Evolutionary conservation across 2,888 invertebrate species (phyloP).

Genomic region (Drosophila ustulata): DNA sequence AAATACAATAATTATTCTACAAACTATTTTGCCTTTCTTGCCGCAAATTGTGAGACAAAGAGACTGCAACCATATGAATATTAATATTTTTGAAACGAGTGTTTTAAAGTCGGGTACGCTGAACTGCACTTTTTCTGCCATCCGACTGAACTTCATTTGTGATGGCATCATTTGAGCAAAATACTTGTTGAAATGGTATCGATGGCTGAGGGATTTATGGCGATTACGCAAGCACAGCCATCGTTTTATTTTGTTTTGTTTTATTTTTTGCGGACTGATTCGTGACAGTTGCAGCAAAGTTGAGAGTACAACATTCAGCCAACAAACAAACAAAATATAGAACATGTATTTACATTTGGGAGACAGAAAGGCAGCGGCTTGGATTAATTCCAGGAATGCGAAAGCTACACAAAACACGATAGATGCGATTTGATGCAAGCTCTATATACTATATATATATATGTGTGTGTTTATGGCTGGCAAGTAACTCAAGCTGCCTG

Average conservation of each 20-base stretch:
- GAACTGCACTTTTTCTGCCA: background rate
- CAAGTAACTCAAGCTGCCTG: slow-evolving; percentile 30
- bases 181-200: background rate
- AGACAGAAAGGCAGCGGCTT: slow-evolving; percentile 25
- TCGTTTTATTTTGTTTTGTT: background rate
- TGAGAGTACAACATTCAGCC: background rate
- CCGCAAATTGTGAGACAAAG: too few relatives aligned
- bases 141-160: too few relatives aligned
- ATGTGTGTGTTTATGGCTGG: slow-evolving; percentile 12
- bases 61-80: too few relatives aligned
- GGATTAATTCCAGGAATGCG: slow-evolving; percentile 33
- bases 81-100: too few relatives aligned
- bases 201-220: slow-evolving; percentile 4
- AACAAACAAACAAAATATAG: background rate
- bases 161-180: background rate
- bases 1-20: too few relatives aligned
- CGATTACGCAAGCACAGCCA: slow-evolving; percentile 9
- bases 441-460: background rate
- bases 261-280: slow-evolving; percentile 6
- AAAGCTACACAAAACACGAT: slow-evolving; percentile 3
- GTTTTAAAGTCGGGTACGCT: too few relatives aligned
- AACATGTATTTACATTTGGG: background rate
- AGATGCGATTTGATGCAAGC: background rate
- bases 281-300: slow-evolving; percentile 23
- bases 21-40: too few relatives aligned